phyloP scores from a whole-genome alignment of 1,140 invertebrate species.

The Mycetomoellerius zeteki region DNA sequence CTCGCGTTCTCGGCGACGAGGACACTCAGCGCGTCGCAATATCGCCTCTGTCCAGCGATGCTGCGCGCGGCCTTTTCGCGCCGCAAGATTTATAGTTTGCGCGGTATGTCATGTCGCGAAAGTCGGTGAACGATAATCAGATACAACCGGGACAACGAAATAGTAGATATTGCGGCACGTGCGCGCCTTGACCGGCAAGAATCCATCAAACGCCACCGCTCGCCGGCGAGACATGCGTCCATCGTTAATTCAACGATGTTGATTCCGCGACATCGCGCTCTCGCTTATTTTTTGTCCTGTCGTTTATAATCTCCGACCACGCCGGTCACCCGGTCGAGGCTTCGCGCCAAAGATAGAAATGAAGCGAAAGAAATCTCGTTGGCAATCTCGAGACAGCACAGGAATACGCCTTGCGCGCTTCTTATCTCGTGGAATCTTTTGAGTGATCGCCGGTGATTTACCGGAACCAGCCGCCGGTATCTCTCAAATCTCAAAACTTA shows the following conservation, averaged over 20 bases:
- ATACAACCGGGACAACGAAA: conserved; percentile 51
- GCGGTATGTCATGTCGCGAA: not conserved
- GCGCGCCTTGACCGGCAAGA: conserved; percentile 30
- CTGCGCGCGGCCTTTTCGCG: not conserved
- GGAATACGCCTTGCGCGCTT: conserved; percentile 56
- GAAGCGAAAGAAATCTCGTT: conserved; percentile 32
- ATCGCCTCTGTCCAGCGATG: not conserved
- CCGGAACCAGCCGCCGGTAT: conserved; percentile 59
- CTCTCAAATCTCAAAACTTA: conserved; percentile 73
- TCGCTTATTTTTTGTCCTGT: conserved; percentile 52
- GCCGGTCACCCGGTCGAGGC: conserved; percentile 34
- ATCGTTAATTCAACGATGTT: conserved; percentile 42
- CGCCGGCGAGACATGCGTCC: conserved; percentile 16
- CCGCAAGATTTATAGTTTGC: conserved; percentile 45
- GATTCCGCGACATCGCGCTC: not conserved
- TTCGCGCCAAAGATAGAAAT: conserved; percentile 46
- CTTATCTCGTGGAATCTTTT: conserved; percentile 72
- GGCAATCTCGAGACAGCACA: conserved; percentile 32
- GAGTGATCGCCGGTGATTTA: conserved; percentile 76
- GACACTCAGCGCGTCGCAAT: not conserved
- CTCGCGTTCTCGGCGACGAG: not conserved
- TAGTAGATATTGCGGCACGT: conserved; percentile 40
- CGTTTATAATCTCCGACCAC: conserved; percentile 56
- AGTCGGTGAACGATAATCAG: conserved; percentile 49
- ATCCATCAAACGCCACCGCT: conserved; percentile 26